A percentile compares a stretch with the other conserved stretches of the same genome.
phyloP scores from a whole-genome alignment of 2,888 invertebrate genomes.

The Cryptosula pallasiana region DNA sequence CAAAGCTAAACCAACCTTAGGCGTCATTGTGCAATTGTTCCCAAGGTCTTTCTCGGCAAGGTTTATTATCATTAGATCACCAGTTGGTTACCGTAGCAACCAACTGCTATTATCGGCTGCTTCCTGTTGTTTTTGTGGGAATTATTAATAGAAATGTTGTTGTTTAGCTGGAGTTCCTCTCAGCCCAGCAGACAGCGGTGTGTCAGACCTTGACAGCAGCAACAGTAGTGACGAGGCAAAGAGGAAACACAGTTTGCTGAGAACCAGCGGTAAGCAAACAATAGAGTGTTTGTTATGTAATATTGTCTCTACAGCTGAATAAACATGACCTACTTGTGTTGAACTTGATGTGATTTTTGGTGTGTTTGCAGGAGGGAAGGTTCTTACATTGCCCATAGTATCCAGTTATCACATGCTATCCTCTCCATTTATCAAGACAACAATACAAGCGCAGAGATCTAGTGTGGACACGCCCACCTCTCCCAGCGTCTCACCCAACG shows the following conservation, averaged over 20 bases:
- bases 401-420: neutral
- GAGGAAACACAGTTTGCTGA: constrained; percentile 43
- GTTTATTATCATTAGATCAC: no score
- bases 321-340: no score
- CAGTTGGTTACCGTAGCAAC: no score
- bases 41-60: no score
- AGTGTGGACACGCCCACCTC: neutral
- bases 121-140: no score
- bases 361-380: neutral
- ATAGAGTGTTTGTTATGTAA: no score
- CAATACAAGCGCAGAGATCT: neutral
- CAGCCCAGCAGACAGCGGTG: constrained; percentile 94
- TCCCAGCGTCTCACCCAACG: neutral
- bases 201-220: constrained; percentile 92
- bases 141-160: no score
- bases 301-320: no score
- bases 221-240: constrained; percentile 69
- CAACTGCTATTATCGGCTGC: no score
- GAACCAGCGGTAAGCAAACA: neutral
- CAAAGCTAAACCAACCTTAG: no score
- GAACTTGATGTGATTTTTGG: no score
- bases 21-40: no score
- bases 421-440: constrained; percentile 16
- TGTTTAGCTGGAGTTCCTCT: constrained; percentile 66
- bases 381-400: constrained; percentile 6